phyloP scores from a whole-genome alignment of 2,113 vertebrate genomes.

The Dasyornis broadbenti region DNA sequence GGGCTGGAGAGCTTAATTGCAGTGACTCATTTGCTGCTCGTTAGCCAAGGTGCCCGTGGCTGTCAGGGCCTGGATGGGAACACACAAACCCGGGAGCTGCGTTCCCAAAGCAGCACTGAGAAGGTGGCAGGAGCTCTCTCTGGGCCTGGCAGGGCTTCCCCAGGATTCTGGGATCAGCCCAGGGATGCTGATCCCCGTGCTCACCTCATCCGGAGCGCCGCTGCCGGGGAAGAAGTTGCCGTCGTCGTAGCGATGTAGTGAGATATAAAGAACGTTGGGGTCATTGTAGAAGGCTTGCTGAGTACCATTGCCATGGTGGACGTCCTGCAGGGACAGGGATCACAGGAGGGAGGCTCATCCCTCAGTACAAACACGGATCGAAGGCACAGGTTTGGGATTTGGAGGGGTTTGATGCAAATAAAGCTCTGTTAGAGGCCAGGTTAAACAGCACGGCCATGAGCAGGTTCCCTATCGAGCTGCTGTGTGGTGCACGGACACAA shows the following conservation, averaged over 20 bases:
- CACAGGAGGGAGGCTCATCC: background rate
- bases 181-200: background rate
- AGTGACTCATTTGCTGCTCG: background rate
- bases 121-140: background rate
- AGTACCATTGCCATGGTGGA: slow-evolving; percentile 82
- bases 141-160: background rate
- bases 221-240: slow-evolving; percentile 99
- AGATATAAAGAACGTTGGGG: slow-evolving; percentile 90
- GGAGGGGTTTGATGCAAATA: background rate
- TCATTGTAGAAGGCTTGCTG: slow-evolving; percentile 95
- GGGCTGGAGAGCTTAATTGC: background rate
- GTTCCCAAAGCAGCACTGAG: background rate
- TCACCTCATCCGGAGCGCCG: slow-evolving; percentile 92
- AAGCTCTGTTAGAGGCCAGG: background rate
- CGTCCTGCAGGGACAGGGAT: slow-evolving; percentile 67
- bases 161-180: background rate
- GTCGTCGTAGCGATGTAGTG: slow-evolving; percentile 94
- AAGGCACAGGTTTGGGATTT: background rate
- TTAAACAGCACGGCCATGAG: background rate
- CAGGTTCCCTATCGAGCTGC: rapidly evolving
- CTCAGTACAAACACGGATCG: background rate
- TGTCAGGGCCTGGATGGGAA: background rate
- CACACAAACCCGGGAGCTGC: rapidly evolving
- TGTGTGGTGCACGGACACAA: background rate
- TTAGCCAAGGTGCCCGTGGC: background rate